phyloP scores from a whole-genome alignment of 2,113 vertebrate species.

The Tricholaema leucomelas region DNA sequence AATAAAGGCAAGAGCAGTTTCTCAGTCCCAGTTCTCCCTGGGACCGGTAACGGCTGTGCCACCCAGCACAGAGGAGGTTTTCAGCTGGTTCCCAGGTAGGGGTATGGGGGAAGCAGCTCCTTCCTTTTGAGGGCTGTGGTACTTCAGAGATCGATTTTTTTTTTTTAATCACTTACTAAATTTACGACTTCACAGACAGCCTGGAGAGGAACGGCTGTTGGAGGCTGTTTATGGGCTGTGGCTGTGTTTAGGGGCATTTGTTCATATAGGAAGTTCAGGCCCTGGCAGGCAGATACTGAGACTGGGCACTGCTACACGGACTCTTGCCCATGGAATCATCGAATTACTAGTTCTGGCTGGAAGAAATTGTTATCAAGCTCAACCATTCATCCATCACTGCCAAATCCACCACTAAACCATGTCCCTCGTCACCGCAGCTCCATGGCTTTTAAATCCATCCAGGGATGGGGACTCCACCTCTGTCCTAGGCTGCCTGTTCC shows the following conservation, averaged over 20 bases:
- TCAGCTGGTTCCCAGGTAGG: not conserved
- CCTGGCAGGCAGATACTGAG: fast-evolving
- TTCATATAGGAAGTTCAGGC: not conserved
- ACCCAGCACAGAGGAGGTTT: fast-evolving
- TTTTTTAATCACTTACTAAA: fast-evolving
- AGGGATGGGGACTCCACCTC: not conserved
- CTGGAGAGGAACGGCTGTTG: not conserved
- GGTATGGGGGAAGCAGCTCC: not conserved
- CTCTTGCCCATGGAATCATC: not conserved
- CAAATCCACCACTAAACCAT: not conserved
- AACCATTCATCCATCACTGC: not conserved
- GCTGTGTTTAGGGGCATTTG: fast-evolving
- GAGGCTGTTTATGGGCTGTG: not conserved
- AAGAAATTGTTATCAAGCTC: not conserved
- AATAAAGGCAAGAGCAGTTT: not conserved
- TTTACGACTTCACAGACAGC: not conserved
- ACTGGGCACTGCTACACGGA: fast-evolving
- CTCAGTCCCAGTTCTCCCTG: fast-evolving
- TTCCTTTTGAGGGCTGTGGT: not conserved
- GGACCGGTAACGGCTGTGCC: not conserved
- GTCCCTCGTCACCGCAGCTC: not conserved
- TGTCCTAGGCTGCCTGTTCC: not conserved
- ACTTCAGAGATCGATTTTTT: not conserved
- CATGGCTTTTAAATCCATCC: not conserved
- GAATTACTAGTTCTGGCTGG: not conserved